phyloP scores from a whole-genome alignment of 2,888 invertebrate genomes.

The Merodon equestris region DNA sequence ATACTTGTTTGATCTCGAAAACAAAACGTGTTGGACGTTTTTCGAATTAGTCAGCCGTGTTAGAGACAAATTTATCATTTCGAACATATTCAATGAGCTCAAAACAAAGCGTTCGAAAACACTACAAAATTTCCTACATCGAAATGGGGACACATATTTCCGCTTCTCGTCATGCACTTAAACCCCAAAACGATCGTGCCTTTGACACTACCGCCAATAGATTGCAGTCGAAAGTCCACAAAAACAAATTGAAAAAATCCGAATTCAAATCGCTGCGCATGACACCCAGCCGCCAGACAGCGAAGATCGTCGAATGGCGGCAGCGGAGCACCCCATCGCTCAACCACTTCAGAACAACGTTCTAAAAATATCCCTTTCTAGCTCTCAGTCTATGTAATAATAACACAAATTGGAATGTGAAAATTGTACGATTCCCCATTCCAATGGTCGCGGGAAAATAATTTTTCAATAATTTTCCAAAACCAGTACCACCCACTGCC shows the following conservation, averaged over 20 bases:
- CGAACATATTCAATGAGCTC: too few species aligned
- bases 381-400: slow-evolving; percentile 68
- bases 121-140: not conserved
- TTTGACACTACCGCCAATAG: slow-evolving; percentile 41
- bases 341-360: slow-evolving; percentile 63
- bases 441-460: slow-evolving; percentile 24
- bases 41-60: too few species aligned
- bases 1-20: too few species aligned
- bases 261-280: slow-evolving; percentile 45
- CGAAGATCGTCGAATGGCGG: slow-evolving; percentile 34
- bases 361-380: slow-evolving; percentile 71
- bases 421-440: slow-evolving; percentile 29
- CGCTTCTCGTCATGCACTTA: not conserved
- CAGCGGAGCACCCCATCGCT: slow-evolving; percentile 55
- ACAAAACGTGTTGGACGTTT: too few species aligned
- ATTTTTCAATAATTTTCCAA: slow-evolving; percentile 14
- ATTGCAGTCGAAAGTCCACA: slow-evolving; percentile 31
- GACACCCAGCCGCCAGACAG: slow-evolving; percentile 38
- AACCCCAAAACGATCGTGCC: not conserved
- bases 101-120: too few species aligned
- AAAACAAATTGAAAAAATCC: slow-evolving; percentile 5
- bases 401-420: slow-evolving; percentile 64
- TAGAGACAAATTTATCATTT: too few species aligned
- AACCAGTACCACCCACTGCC: slow-evolving; percentile 7
- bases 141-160: slow-evolving; percentile 26